A percentile compares a stretch with the other conserved stretches of the same genome.
phyloP scores from a whole-genome alignment of 1,140 invertebrate genomes.

The Mylabris phalerata region DNA sequence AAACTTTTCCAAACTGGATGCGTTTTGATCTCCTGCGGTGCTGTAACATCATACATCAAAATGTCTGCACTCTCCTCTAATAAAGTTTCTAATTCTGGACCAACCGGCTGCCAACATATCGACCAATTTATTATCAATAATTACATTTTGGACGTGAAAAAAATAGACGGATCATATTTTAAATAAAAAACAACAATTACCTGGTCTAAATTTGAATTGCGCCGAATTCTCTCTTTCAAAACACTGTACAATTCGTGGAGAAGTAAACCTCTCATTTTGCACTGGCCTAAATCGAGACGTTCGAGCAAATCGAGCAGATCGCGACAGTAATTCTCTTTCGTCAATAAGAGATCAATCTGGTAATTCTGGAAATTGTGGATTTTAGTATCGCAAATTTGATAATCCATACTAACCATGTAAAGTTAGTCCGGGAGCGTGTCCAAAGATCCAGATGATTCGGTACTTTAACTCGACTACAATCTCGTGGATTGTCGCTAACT shows the following conservation, averaged over 20 bases:
- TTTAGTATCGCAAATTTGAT: too few species aligned
- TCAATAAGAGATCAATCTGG: slow-evolving; percentile 15
- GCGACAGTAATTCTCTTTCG: slow-evolving; percentile 39
- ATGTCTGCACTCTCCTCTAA: slow-evolving; percentile 5
- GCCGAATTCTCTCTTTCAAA: slow-evolving; percentile 21
- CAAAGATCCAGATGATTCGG: slow-evolving; percentile 33
- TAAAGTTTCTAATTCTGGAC: neutral
- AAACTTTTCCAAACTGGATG: too few species aligned
- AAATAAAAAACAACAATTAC: too few species aligned
- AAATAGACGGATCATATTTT: too few species aligned
- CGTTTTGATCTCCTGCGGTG: slow-evolving; percentile 1
- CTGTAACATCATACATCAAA: slow-evolving; percentile 8
- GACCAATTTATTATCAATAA: too few species aligned
- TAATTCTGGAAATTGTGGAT: slow-evolving; percentile 22
- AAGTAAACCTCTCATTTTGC: slow-evolving; percentile 41
- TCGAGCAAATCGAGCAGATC: slow-evolving; percentile 42
- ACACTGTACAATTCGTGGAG: slow-evolving; percentile 30
- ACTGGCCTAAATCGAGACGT: slow-evolving; percentile 41
- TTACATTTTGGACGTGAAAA: too few species aligned
- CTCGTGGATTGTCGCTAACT: slow-evolving; percentile 48
- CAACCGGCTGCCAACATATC: too few species aligned
- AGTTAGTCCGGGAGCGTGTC: slow-evolving; percentile 11
- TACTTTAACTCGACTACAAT: slow-evolving; percentile 47
- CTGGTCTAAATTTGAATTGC: too few species aligned
- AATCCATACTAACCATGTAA: neutral